Base-by-base conservation (phyloP, 53 echinoderm and acorn worm species). In the Paelopatides confundens region DNA sequence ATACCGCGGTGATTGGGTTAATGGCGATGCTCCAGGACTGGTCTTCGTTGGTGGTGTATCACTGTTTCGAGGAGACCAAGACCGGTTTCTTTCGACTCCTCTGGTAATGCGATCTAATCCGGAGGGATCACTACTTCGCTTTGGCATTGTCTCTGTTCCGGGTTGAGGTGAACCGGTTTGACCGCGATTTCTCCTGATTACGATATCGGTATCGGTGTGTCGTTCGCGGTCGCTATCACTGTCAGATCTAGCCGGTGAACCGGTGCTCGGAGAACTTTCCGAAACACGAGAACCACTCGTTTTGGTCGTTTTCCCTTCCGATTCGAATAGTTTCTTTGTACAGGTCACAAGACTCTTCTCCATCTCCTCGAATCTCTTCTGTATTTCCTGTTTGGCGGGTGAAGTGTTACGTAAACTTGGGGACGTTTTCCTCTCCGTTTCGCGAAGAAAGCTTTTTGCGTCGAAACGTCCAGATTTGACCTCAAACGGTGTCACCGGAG, bases 291-390 rank as follows among this genome's bases (percentile, higher is more conserved):
- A 43, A 3, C n/a, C 43, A 32, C 18, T 21, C 26, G 74, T 24
- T 1, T 91, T 91, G 23, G 76, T 81, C 14, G 85, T 86, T 54
- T 89, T 88, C 8, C 86, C 82, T 34, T 89, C 89, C 24, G 65
- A 65, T 85, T 97, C 97, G 65, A 98, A 95, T 85, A 86, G 77
- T 69, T 89, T 92, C 76, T 94, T 98, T 3, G 95, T 92, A 12
- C 94, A 92, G 65, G 68, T 31, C 38, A 98, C 98, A 24, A 92
- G 85, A 82, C 92, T 94, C 32, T 85, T 88, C 39, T 96, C 95
- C 78, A 96, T 81, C 87, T 93, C 96, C 3, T 89, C 94, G 27
- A 96, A 38, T 24, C 94, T 77, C 63, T 62, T 88, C 53, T 88
- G 89, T 2, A 94, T 77, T 66, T 94, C 92, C 53, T 94, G 93